Evolutionary conservation across 2,113 vertebrate genomes (phyloP), one percentile per base, ranked within the genome.

Genomic region (Spermophilus dauricus): DNA sequence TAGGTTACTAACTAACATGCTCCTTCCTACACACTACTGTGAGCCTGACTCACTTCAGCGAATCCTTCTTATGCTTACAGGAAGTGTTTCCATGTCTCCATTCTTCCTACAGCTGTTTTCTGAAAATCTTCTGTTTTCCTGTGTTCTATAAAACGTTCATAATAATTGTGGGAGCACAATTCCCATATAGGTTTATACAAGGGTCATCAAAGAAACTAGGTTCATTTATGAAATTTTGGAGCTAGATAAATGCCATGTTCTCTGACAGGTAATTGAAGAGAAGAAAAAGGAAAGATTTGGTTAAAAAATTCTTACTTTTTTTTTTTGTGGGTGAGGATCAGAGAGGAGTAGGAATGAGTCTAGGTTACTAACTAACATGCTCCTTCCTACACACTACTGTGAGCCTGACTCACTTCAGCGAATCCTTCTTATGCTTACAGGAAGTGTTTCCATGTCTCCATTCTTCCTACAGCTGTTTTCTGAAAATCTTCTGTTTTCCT

Each of bases 61-160:
- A 56, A 51, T 69, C 48, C 32, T 90, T 51, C 32, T 90, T 51
- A 51, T 37, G 17, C 17, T 72, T 87, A 5, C 42, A 77, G 39
- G 63, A 91, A 83, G n/a, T 58, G 37, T 67, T 83, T 77, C 24
- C 34, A 93, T 1, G 2, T 48, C 12, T 90, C 65, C 22, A 28
- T 84, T 75, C 10, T 73, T 94, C 56, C 32, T 53, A 67, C 56
- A 76, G 18, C 65, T 89, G n/a, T 89, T 97, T 94, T 94, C 80
- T 89, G 67, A 95, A 81, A 82, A 86, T 48, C 58, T 76, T 58
- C 13, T 56, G 3, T 90, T n/a, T 56, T 51, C 51, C 16, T 48
- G 75, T 9, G 58, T 84, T 78, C 70, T 76, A 51, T 84, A 87
- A 88, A 93, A 91, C 65, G 32, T 78, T 86, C 7, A 14, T 69